Base-by-base conservation (phyloP, 2,888 invertebrate species). In the Merodon equestris region DNA sequence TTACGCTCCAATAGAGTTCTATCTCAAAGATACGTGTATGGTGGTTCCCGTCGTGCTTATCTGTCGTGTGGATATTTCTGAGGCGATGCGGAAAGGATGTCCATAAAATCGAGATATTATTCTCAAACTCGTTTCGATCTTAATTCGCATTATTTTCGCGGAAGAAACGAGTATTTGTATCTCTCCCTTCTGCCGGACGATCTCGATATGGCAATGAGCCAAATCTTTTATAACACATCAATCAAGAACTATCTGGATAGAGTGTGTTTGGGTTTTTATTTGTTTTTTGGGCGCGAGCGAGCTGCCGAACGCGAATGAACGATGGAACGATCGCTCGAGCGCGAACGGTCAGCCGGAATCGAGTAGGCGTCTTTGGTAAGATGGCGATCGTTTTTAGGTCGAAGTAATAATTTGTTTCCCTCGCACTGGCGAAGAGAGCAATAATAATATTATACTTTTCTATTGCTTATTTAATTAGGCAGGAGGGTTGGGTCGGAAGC, bases 221-320 rank as follows among this genome's bases (percentile, higher is more conserved):
- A 68, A 73, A 56, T 57, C 57, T 63, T 68, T 19, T 50, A 38
- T 68, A 60, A 63, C 57, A 63, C 63, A 77, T 77, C 63, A 77
- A 73, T 79, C 77, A 64, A 64, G 58, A 50, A 27, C 27, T 27
- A 27, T 7, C 7, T 7, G 27, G 7, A 48, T 14, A 42, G 54
- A 56, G 53, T 58, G 12, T 40, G 40, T 40, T 68, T 47, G 34
- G 13, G 40, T 67, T 68, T 68, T 58, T 40, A 7, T 40, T 40
- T 15, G 45, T 0, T 45, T 51, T 51, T 19, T 57, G 34, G 27
- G 53, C 36, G 48, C 44, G 60, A 61, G 42, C 17, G 36, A 56
- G 45, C 56, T 45, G 27, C 38, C 40, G 40, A 40, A 40, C 12
- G 9, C 10, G 5, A 9, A 40, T n/a, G 40, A n/a, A n/a, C n/a